phyloP scores from a whole-genome alignment of 2,113 vertebrate species.

The Ancistrus triradiatus region DNA sequence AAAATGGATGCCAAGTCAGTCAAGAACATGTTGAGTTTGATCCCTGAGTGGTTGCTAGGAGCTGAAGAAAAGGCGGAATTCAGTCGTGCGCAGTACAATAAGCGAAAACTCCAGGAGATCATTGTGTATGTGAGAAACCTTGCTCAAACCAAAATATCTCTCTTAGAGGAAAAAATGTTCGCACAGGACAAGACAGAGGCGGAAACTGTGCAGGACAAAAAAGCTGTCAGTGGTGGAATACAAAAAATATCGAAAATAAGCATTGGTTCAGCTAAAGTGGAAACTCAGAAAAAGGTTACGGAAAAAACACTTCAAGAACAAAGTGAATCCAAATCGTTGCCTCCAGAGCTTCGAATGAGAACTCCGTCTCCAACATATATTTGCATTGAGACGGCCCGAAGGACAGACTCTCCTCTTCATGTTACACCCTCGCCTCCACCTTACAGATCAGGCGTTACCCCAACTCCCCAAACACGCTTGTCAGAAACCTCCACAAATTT shows the following conservation, averaged over 20 bases:
- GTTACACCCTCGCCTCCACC: slow-evolving; percentile 66
- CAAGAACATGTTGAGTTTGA: slow-evolving; percentile 65
- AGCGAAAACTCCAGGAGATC: slow-evolving; percentile 78
- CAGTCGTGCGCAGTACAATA: slow-evolving; percentile 65
- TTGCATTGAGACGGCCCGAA: slow-evolving; percentile 79
- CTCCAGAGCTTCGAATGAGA: slow-evolving; percentile 71
- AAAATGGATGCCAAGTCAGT: slow-evolving; percentile 69
- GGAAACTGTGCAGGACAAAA: slow-evolving; percentile 55
- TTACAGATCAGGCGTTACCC: slow-evolving; percentile 58
- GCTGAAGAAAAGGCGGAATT: slow-evolving; percentile 68
- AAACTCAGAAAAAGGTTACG: slow-evolving; percentile 51
- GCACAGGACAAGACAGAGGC: slow-evolving; percentile 53
- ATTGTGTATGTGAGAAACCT: slow-evolving; percentile 67
- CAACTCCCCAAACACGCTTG: slow-evolving; percentile 65
- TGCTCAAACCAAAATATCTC: slow-evolving; percentile 65
- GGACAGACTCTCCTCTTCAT: slow-evolving; percentile 66
- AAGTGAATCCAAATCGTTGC: slow-evolving; percentile 51
- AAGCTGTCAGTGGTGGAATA: slow-evolving; percentile 43
- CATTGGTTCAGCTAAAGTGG: slow-evolving; percentile 59
- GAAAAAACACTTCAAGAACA: slow-evolving; percentile 62
- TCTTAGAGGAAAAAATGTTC: slow-evolving; percentile 62
- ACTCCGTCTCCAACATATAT: slow-evolving; percentile 85
- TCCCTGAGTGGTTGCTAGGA: slow-evolving; percentile 76
- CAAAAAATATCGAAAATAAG: slow-evolving; percentile 65
- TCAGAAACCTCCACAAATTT: slow-evolving; percentile 58